Evolutionary conservation across 1,140 invertebrate species (phyloP), one percentile per base, ranked within the genome.

Genomic region (Aphis gossypii): DNA sequence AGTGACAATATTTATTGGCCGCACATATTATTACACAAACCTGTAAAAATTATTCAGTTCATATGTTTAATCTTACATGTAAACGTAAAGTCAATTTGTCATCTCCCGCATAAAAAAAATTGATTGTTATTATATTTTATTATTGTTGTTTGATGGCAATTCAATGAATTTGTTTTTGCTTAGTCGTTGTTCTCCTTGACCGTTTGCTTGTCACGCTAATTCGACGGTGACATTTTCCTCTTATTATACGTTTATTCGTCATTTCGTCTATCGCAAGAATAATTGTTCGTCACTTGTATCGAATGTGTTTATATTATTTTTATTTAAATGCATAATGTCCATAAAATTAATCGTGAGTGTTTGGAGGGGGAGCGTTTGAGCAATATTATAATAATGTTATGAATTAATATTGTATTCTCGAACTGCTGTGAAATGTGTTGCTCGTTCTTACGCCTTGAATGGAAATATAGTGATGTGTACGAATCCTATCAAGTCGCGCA

Each of bases 151-250:
- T 44, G 9, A 84, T 44, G 21, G 23, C 3, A 84, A 44, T 84
- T 84, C 23, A 41, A 44, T 84, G 44, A 84, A 84, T 48, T 1
- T 18, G 30, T 87, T 87, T 48, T 35, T n/a, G 25, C 14, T 51
- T 76, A 76, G 30, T 76, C n/a, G 60, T 76, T 76, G n/a, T 87
- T 48, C 30, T 25, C 86, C 86, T 87, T 87, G 86, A 51, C 86
- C 44, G 46, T 48, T 48, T 51, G 60, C 14, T 76, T 6, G 60
- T 76, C 60, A 18, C 6, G 60, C 18, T n/a, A 76, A 76, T 76
- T n/a, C 60, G 11, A n/a, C n/a, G 14, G 14, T n/a, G 60, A 14
- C 60, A n/a, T 76, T 76, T 76, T 76, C n/a, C 60, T n/a, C 60
- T 76, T 76, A 76, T 18, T 35, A 76, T 20, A 76, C 18, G 14